phyloP scores from a whole-genome alignment of 2,888 invertebrate genomes.

The Octonoba sinensis region DNA sequence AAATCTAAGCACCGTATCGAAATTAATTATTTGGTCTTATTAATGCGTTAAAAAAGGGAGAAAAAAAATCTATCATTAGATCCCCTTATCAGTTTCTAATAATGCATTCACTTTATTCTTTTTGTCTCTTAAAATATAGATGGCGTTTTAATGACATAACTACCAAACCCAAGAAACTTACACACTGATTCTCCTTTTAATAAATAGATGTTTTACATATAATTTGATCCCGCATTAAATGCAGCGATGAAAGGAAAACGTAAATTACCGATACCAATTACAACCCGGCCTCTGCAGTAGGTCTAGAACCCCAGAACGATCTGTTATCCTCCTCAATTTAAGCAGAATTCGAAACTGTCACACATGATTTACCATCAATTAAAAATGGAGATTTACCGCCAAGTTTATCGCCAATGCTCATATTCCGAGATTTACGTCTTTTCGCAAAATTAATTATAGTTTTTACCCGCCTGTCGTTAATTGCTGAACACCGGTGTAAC shows the following conservation, averaged over 20 bases:
- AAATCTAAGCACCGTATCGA: too few species aligned
- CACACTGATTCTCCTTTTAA: too few species aligned
- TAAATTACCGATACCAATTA: conserved; percentile 16
- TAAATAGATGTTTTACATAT: too few species aligned
- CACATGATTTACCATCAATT: conserved; percentile 30
- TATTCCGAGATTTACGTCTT: conserved; percentile 22
- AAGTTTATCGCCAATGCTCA: conserved; percentile 12
- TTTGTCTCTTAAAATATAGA: too few species aligned
- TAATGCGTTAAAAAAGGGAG: too few species aligned
- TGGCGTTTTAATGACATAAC: too few species aligned
- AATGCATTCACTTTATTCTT: too few species aligned
- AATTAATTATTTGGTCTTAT: too few species aligned
- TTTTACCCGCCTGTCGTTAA: conserved; percentile 13
- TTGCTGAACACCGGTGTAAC: neutral
- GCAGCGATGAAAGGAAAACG: neutral
- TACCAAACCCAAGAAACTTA: too few species aligned
- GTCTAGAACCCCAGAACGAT: neutral
- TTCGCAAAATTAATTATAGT: conserved; percentile 26
- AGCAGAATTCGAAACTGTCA: conserved; percentile 12
- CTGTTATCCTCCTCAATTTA: conserved; percentile 1
- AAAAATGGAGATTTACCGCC: conserved; percentile 31
- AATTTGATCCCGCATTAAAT: too few species aligned
- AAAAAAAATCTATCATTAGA: too few species aligned
- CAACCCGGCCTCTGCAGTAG: neutral
- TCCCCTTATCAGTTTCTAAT: too few species aligned